These are phyloP conservation scores for Cossypha dichroa DNA, from an alignment of 2,797 vertebrate species.

Conservation along the genomic window DNA sequence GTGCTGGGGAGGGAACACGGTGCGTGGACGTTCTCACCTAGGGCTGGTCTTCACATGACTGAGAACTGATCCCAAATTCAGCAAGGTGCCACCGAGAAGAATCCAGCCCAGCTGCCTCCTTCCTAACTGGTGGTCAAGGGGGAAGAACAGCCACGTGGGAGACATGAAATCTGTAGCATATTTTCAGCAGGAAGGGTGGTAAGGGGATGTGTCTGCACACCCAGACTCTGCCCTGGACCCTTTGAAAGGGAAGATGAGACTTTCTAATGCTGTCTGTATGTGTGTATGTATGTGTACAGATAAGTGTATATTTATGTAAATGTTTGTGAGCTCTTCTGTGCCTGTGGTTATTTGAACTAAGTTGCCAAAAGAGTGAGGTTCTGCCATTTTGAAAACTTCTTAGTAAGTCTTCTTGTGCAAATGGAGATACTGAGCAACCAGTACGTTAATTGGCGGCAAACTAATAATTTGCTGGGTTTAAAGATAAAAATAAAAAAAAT, in stretches of 20 bases:
- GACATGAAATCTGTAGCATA: accelerated
- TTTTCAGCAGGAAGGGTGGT: not conserved
- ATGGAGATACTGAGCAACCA: not conserved
- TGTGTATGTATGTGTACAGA: not conserved
- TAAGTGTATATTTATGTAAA: not conserved
- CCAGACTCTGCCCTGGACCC: not conserved
- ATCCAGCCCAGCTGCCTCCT: not conserved
- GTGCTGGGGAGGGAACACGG: not conserved
- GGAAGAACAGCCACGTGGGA: not conserved
- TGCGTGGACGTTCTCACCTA: not conserved
- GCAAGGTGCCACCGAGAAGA: not conserved
- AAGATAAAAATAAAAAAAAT: not conserved
- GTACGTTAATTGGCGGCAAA: not conserved
- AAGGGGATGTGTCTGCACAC: not conserved
- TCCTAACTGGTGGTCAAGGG: not conserved
- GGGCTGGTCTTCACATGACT: not conserved
- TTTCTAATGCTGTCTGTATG: not conserved
- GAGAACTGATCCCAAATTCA: not conserved
- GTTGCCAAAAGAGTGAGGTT: not conserved
- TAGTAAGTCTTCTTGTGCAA: not conserved
- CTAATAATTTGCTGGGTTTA: not conserved
- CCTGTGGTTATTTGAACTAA: not conserved
- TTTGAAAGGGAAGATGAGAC: not conserved
- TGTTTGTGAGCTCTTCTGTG: not conserved
- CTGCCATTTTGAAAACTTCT: not conserved